A percentile compares a stretch with the other conserved stretches of the same genome.
Evolutionary conservation across 2,797 vertebrate species (phyloP).

Genomic region (Zenarchopterus dispar): DNA sequence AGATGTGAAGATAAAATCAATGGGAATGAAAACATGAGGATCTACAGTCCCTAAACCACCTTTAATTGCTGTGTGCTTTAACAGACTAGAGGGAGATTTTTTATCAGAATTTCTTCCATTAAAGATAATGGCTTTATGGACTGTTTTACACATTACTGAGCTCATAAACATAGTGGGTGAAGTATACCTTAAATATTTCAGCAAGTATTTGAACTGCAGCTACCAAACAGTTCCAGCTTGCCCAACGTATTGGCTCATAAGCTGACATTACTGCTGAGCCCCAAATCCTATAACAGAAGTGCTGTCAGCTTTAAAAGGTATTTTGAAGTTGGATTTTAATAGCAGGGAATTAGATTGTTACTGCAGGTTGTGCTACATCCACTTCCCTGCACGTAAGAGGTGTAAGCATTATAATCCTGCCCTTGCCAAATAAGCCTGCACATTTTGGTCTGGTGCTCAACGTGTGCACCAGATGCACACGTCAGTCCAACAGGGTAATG

Average conservation of each 20-base stretch:
- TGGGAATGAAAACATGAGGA: too few species aligned
- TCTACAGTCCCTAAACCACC: too few species aligned
- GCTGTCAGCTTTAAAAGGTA: conserved; percentile 45
- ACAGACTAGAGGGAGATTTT: too few species aligned
- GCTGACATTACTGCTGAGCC: conserved; percentile 35
- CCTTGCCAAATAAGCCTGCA: conserved; percentile 31
- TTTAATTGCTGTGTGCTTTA: too few species aligned
- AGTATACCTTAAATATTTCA: conserved; percentile 15
- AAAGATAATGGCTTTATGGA: too few species aligned
- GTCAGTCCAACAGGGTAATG: conserved; percentile 35
- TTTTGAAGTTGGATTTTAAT: conserved; percentile 59
- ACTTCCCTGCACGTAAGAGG: conserved; percentile 43
- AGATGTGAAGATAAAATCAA: too few species aligned
- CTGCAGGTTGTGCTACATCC: conserved; percentile 53
- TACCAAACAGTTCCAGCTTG: conserved; percentile 34
- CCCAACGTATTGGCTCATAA: conserved; percentile 37
- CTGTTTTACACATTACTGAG: conserved; percentile 4
- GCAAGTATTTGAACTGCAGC: conserved; percentile 18
- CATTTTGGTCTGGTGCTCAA: conserved; percentile 29
- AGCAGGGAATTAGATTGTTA: conserved; percentile 58
- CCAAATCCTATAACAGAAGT: conserved; percentile 39
- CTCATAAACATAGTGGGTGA: conserved; percentile 24
- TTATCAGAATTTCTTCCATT: too few species aligned
- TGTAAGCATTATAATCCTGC: conserved; percentile 25
- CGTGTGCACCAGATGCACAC: conserved; percentile 57